Percentiles rank a stretch among this genome's conserved stretches.
These are phyloP conservation scores for Mystacides longicornis DNA, from an alignment of 2,888 invertebrate genomes.

Conservation along the genomic window DNA sequence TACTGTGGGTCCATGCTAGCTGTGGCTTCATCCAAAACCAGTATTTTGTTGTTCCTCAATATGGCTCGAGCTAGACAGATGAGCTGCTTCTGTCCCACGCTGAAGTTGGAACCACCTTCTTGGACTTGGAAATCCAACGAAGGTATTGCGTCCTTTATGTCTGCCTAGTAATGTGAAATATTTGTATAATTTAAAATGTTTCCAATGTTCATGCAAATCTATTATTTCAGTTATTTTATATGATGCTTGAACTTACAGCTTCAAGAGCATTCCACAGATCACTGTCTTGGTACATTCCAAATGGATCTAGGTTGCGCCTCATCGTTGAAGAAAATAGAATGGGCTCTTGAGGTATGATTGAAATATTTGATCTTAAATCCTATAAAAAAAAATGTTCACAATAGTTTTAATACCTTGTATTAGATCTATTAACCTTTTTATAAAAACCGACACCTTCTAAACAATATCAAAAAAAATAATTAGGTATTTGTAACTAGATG, in stretches of 20 bases:
- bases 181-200: not conserved
- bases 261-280: slow-evolving; percentile 66
- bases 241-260: slow-evolving; percentile 45
- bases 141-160: slow-evolving; percentile 21
- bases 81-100: slow-evolving; percentile 73
- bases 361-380: slow-evolving; percentile 49
- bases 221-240: not conserved
- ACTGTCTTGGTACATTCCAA: slow-evolving; percentile 57
- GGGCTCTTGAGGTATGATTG: slow-evolving; percentile 64
- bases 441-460: too few species aligned
- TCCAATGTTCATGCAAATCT: not conserved
- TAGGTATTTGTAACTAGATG: too few species aligned
- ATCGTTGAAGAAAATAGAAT: slow-evolving; percentile 59
- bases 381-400: slow-evolving; percentile 27
- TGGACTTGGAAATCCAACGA: slow-evolving; percentile 37
- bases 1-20: slow-evolving; percentile 72
- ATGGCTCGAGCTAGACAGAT: slow-evolving; percentile 74
- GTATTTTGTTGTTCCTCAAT: slow-evolving; percentile 61
- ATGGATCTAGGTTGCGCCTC: slow-evolving; percentile 61
- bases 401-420: too few species aligned
- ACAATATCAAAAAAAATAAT: too few species aligned
- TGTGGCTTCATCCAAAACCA: slow-evolving; percentile 76
- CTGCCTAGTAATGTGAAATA: slow-evolving; percentile 14
- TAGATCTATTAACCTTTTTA: too few species aligned
- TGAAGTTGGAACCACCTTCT: slow-evolving; percentile 62